Evolutionary conservation across 2,888 invertebrate species (phyloP).

Genomic region (Cyclophora albipunctata): DNA sequence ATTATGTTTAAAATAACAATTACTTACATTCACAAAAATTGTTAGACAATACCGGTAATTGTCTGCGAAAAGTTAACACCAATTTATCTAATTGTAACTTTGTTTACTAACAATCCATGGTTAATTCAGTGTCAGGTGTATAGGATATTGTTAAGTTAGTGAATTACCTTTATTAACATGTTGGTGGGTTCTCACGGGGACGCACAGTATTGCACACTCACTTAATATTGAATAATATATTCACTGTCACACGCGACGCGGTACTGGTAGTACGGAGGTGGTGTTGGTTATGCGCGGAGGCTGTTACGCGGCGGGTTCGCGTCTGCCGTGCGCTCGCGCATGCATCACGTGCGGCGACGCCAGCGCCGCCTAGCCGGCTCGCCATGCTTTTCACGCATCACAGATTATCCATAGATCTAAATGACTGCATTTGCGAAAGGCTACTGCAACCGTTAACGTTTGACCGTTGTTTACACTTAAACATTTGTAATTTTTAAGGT

Average conservation of each 20-base stretch:
- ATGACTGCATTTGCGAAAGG: slow-evolving; percentile 30
- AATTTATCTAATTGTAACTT: slow-evolving; percentile 28
- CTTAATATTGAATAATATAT: slow-evolving; percentile 23
- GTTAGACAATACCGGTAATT: slow-evolving; percentile 25
- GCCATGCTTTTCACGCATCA: slow-evolving; percentile 56
- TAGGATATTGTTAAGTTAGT: slow-evolving; percentile 12
- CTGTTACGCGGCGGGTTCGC: slow-evolving; percentile 60
- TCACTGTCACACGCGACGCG: slow-evolving; percentile 54
- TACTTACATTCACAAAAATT: slow-evolving; percentile 1
- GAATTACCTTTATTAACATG: slow-evolving; percentile 47
- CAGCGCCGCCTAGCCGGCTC: slow-evolving; percentile 58
- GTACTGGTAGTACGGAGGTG: slow-evolving; percentile 38
- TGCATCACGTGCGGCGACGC: slow-evolving; percentile 59
- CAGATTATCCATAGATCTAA: slow-evolving; percentile 32
- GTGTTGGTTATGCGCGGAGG: slow-evolving; percentile 56
- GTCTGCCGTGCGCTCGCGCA: slow-evolving; percentile 62
- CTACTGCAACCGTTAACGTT: slow-evolving; percentile 19
- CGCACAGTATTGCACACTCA: slow-evolving; percentile 24
- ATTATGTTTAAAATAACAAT: too few relatives aligned
- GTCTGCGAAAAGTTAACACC: slow-evolving; percentile 32
- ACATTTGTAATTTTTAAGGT: slow-evolving; percentile 12
- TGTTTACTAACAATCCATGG: slow-evolving; percentile 37
- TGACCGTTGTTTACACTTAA: slow-evolving; percentile 15
- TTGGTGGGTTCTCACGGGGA: slow-evolving; percentile 23
- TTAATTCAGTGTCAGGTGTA: slow-evolving; percentile 27